Base-by-base conservation (phyloP, 2,888 invertebrate genomes). In the Saturnia japonica region DNA sequence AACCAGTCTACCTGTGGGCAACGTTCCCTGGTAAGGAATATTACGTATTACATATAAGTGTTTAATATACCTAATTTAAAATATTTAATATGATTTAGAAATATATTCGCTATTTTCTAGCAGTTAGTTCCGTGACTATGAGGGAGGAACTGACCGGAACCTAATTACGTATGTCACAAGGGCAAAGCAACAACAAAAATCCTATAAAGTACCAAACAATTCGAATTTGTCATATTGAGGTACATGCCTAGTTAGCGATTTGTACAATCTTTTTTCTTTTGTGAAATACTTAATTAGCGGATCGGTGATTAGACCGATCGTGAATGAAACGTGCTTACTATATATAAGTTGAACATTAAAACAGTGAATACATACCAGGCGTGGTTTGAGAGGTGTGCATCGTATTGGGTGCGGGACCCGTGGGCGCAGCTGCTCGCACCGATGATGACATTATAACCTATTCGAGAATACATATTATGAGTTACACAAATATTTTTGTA, bases 401-500 rank as follows among this genome's bases (percentile, higher is more conserved):
- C 73, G 86, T 81, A 71, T 87, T 72, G 69, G 90, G 82, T 68
- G 87, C 82, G 75, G 87, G 86, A 72, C 86, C 88, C 69, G 85
- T 70, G 71, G 91, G 87, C 76, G 91, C 90, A 67, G 91, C 87
- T 79, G 91, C 88, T 75, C 93, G 90, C 79, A 90, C 91, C 79
- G 93, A 93, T 72, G 94, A 92, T 77, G 94, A 92, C 94, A 94
- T 94, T 87, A 93, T 84, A 86, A 89, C 89, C 88, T 92, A 87
- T 74, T 73, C 73, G 70, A 72, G 69, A 66, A 40, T 22, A 68
- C 54, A 1, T 34, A 34, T 34, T 34, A 34, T 34, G 34, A 57
- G 25, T 57, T 57, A 57, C 47, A 43, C 43, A 43, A 43, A 43
- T 43, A 43, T 12, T 43, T 43, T 7, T 43, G 43, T 9, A 43